Evolutionary conservation across 2,888 invertebrate genomes (phyloP), one percentile per base, ranked within the genome.

Genomic region (Oscheius sp.): DNA sequence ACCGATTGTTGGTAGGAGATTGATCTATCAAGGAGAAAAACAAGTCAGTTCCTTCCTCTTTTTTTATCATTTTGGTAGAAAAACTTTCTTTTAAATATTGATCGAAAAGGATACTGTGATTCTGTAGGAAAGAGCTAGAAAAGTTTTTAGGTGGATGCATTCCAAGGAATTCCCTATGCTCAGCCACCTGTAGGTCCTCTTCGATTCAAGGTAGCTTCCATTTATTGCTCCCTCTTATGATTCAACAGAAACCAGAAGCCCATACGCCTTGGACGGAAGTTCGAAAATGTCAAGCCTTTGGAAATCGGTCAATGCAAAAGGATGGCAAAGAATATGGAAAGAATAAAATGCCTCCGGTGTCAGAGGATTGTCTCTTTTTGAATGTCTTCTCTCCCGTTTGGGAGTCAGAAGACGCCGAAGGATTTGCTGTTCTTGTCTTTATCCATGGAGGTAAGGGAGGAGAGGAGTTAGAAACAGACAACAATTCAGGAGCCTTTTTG

Each of bases 101-200:
- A n/a, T n/a, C n/a, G n/a, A n/a, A n/a, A n/a, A n/a, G n/a, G n/a
- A n/a, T 39, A 39, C 15, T 39, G 15, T 39, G 12, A 39, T 70
- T 50, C 57, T 71, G 71, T 73, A 15, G 3, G 25, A 48, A 23
- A 17, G 10, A 48, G 10, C 25, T 25, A 23, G 5, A 20, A 48
- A 45, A 37, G 15, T 37, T 25, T 48, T 77, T 15, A 48, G 48
- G 48, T 48, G 3, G 77, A 77, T 58, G 77, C 74, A 0, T 79
- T 78, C 46, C 75, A 76, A 75, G 80, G 80, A 20, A 75, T 80
- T 46, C 80, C 80, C 2, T 80, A 71, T 58, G 80, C 80, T n/a
- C 71, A 72, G 6, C 69, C 80, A 0, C 80, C 80, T n/a, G 37
- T 76, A 5, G 80, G 80, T 17, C 70, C 72, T 33, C 53, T 78